Conservation (phyloP, 2,113 vertebrate genomes). For the Nannospalax galili region DNA sequence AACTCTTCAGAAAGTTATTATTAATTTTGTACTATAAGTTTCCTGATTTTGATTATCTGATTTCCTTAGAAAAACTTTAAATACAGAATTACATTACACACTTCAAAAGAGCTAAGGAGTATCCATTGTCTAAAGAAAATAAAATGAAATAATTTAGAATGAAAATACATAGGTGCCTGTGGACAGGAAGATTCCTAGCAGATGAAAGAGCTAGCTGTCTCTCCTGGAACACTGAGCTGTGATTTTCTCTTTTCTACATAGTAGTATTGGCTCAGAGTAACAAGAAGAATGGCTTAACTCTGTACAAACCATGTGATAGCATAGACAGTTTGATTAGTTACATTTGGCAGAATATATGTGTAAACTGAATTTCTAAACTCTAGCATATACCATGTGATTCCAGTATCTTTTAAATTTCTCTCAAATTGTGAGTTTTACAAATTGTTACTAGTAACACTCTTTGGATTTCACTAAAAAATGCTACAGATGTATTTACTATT, state of each 20-base stretch:
- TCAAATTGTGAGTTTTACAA: neutral
- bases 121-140: neutral
- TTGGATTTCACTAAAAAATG: neutral
- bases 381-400: neutral
- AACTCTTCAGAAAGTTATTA: neutral
- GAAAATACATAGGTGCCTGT: neutral
- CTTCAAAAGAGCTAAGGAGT: no score
- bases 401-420: neutral
- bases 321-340: neutral
- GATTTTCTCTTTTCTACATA: neutral
- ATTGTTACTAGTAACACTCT: neutral
- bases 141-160: neutral
- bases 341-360: neutral
- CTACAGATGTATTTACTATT: constrained; percentile 56
- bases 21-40: neutral
- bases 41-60: neutral
- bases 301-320: neutral
- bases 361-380: neutral
- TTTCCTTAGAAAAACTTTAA: neutral
- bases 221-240: fast-evolving
- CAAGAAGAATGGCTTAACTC: neutral
- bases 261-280: neutral
- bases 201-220: no score
- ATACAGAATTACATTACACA: neutral
- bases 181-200: neutral